These are phyloP conservation scores for Tychaedon coryphoeus DNA, from an alignment of 2,113 vertebrate species.

Conservation along the genomic window DNA sequence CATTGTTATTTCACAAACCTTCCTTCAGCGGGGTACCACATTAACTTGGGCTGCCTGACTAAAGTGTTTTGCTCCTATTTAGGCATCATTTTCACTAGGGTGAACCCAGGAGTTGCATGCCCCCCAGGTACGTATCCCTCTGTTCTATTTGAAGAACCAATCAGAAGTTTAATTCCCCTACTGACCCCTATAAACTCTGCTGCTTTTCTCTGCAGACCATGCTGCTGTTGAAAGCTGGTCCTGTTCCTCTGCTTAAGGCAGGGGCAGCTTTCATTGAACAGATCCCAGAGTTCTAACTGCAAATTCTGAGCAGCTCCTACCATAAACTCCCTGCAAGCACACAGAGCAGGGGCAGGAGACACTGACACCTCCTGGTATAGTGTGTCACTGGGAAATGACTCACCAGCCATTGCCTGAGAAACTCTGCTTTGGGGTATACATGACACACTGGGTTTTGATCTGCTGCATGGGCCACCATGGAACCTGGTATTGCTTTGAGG, in stretches of 20 bases:
- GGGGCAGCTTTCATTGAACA: neutral
- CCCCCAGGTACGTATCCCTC: neutral
- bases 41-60: neutral
- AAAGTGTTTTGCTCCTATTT: neutral
- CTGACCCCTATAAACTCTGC: neutral
- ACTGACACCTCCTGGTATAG: neutral
- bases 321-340: fast-evolving
- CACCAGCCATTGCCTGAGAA: neutral
- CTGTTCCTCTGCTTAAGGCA: neutral
- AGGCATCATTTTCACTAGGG: neutral
- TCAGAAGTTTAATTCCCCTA: neutral
- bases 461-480: neutral
- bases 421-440: neutral
- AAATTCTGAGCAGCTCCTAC: neutral
- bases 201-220: neutral
- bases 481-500: neutral
- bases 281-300: neutral
- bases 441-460: neutral
- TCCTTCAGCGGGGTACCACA: neutral
- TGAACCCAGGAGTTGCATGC: neutral
- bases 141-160: neutral
- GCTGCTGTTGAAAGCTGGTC: neutral
- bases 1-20: neutral
- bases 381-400: neutral
- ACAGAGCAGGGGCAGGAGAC: neutral